phyloP scores from a whole-genome alignment of 2,888 invertebrate genomes.

The Nephrocerus scutellatus region DNA sequence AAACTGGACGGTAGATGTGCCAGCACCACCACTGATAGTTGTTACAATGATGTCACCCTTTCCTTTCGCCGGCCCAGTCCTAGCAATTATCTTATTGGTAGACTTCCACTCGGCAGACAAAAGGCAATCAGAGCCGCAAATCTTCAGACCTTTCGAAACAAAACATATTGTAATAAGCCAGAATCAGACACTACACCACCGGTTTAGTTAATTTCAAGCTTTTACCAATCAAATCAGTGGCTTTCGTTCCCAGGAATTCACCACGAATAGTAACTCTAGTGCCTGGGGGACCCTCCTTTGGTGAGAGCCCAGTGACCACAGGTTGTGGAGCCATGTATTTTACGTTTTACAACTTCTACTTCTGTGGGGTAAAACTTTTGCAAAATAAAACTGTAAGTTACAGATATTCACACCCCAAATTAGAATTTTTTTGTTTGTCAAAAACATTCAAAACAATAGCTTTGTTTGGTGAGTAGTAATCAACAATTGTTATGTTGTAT shows the following conservation, averaged over 20 bases:
- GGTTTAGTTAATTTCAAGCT: conserved; percentile 14
- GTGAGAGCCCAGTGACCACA: conserved; percentile 93
- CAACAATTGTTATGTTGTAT: too few relatives aligned
- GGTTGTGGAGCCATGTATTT: conserved; percentile 75
- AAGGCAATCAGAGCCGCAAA: conserved; percentile 93
- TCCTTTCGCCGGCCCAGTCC: conserved; percentile 87
- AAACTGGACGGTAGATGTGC: conserved; percentile 46
- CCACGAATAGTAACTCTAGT: conserved; percentile 91
- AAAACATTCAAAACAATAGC: too few relatives aligned
- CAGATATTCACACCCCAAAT: too few relatives aligned
- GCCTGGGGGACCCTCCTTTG: conserved; percentile 97
- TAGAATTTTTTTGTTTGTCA: too few relatives aligned
- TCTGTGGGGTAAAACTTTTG: too few relatives aligned
- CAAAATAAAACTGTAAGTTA: too few relatives aligned
- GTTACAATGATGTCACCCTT: conserved; percentile 87
- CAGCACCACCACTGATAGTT: conserved; percentile 60
- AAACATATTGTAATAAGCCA: too few relatives aligned
- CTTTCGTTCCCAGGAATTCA: conserved; percentile 84
- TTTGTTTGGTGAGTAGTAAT: too few relatives aligned
- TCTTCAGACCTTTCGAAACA: conserved; percentile 65
- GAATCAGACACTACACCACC: neutral
- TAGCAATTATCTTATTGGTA: conserved; percentile 90
- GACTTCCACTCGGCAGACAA: conserved; percentile 98
- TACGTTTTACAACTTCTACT: too few relatives aligned
- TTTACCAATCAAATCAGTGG: conserved; percentile 77